A percentile compares a stretch with the other conserved stretches of the same genome.
These are phyloP conservation scores for Rhineura floridana DNA, from an alignment of 2,113 vertebrate species.

Conservation along the genomic window DNA sequence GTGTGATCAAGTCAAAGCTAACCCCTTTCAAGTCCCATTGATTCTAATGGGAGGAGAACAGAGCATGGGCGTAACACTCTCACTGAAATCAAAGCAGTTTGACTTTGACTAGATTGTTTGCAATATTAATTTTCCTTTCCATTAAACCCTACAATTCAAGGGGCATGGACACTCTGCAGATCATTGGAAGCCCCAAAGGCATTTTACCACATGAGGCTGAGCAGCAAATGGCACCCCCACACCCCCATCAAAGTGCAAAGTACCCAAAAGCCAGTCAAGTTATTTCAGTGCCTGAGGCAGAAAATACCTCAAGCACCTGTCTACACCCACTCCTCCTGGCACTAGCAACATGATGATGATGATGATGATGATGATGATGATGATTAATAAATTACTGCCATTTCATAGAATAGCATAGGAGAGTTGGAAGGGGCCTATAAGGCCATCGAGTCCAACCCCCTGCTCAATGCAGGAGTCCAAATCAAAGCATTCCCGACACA, in stretches of 20 bases:
- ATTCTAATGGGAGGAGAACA: neutral
- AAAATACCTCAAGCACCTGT: no score
- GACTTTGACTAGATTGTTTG: neutral
- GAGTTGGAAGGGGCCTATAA: no score
- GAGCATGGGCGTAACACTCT: neutral
- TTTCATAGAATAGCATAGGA: no score
- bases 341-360: no score
- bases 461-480: no score
- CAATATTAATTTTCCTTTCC: constrained; percentile 8
- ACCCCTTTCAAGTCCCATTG: neutral
- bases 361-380: no score
- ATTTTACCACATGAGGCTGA: neutral
- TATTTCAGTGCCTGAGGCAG: no score
- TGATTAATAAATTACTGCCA: no score
- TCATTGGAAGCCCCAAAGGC: neutral
- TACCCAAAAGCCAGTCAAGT: neutral
- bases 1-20: neutral
- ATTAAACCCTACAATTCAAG: neutral
- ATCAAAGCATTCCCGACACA: no score
- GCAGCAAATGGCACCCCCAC: no score
- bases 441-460: no score
- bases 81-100: neutral
- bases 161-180: neutral
- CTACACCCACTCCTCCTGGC: no score
- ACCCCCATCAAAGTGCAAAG: neutral